phyloP scores from a whole-genome alignment of 2,797 vertebrate species.

The Mastacembelus armatus region DNA sequence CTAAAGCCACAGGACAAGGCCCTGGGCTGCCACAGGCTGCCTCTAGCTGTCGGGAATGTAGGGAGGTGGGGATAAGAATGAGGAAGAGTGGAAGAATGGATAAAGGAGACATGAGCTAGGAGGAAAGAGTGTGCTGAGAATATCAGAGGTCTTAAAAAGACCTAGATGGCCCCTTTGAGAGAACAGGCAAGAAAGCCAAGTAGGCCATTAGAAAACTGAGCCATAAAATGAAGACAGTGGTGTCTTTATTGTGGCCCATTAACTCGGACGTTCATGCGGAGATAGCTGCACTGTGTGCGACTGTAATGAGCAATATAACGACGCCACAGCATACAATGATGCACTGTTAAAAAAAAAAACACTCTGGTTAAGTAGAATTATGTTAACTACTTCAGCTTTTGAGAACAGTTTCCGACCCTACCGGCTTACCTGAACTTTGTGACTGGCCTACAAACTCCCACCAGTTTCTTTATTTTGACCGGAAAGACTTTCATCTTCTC shows the following conservation, averaged over 20 bases:
- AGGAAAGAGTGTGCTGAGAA: constrained; percentile 77
- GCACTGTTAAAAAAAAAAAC: constrained; percentile 70
- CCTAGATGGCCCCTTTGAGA: constrained; percentile 78
- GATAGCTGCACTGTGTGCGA: constrained; percentile 73
- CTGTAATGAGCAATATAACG: constrained; percentile 79
- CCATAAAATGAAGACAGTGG: constrained; percentile 82
- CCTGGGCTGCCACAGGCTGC: constrained; percentile 69
- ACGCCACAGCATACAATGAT: constrained; percentile 69
- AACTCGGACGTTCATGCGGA: constrained; percentile 78
- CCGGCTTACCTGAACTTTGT: constrained; percentile 25
- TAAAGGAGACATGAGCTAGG: constrained; percentile 64
- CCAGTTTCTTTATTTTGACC: constrained; percentile 18
- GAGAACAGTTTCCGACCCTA: constrained; percentile 17
- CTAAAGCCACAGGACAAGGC: constrained; percentile 78
- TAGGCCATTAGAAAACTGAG: constrained; percentile 82
- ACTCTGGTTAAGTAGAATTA: constrained; percentile 69
- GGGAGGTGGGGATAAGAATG: constrained; percentile 25
- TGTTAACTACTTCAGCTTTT: constrained; percentile 61
- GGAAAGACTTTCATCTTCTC: constrained; percentile 4
- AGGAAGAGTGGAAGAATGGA: constrained; percentile 56
- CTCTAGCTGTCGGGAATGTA: constrained; percentile 66
- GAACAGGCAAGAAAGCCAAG: constrained; percentile 79
- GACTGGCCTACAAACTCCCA: background rate
- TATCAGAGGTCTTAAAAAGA: constrained; percentile 80
- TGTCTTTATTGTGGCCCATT: constrained; percentile 84